Percentiles rank a stretch among this genome's conserved stretches.
These are phyloP conservation scores for Nasonia vitripennis DNA, from an alignment of 1,140 invertebrate species.

Conservation along the genomic window DNA sequence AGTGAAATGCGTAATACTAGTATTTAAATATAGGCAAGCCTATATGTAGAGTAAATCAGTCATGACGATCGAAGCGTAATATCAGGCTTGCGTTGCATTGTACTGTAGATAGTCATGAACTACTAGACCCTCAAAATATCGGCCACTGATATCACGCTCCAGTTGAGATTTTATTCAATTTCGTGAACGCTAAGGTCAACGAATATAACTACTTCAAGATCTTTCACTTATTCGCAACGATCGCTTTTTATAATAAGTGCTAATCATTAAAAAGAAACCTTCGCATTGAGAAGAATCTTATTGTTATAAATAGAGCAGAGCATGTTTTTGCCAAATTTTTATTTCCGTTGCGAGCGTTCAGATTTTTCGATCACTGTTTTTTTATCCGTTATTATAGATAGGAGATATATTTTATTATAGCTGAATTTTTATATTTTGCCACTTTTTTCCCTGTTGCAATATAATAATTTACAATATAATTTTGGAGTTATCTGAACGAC, in stretches of 20 bases:
- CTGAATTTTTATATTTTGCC: conserved; percentile 33
- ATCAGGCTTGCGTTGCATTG: background rate
- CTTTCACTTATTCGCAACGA: background rate
- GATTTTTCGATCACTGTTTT: conserved; percentile 11
- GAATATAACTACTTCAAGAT: background rate
- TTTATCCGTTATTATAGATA: background rate
- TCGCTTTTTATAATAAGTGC: background rate
- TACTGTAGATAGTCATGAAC: background rate
- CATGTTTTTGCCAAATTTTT: background rate
- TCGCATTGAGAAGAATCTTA: background rate
- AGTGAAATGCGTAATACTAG: too few relatives aligned
- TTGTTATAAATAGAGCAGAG: background rate
- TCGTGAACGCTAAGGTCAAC: background rate
- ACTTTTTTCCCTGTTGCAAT: background rate
- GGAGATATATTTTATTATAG: conserved; percentile 3
- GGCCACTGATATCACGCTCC: conserved; percentile 36
- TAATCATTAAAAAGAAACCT: background rate
- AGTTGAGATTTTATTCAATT: background rate
- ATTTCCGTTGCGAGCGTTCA: background rate
- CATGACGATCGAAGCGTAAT: background rate
- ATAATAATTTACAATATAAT: background rate
- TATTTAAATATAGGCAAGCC: background rate
- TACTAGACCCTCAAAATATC: conserved; percentile 13
- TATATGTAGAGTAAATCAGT: background rate
- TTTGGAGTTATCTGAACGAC: conserved; percentile 25